These are phyloP conservation scores for Heteromurus nitidus DNA, from an alignment of 2,888 invertebrate species.

Conservation along the genomic window DNA sequence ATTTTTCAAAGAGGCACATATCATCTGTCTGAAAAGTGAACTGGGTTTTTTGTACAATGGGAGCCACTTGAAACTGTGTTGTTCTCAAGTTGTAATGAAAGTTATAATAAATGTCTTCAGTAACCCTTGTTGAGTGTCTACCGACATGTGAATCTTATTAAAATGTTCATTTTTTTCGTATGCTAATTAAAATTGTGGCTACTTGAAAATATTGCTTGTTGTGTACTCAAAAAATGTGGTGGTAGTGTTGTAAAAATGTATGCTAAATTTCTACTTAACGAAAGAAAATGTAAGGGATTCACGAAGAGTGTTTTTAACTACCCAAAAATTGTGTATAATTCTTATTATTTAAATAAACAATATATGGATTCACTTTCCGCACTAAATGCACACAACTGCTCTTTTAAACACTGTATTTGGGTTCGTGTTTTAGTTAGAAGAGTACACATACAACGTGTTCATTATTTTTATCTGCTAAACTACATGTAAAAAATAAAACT, in stretches of 20 bases:
- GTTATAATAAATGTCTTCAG: not conserved
- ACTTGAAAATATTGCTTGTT: too few relatives aligned
- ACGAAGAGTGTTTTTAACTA: not conserved
- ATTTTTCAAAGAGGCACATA: not conserved
- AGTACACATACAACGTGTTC: too few relatives aligned
- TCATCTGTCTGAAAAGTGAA: not conserved
- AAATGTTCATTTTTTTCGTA: not conserved
- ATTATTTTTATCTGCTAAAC: too few relatives aligned
- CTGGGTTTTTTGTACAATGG: not conserved
- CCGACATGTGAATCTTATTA: too few relatives aligned
- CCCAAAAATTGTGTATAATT: not conserved
- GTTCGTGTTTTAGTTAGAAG: too few relatives aligned
- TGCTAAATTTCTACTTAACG: not conserved
- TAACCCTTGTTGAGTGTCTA: not conserved
- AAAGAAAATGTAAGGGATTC: not conserved
- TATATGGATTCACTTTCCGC: constrained; percentile 43
- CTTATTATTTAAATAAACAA: not conserved
- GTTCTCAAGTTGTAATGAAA: not conserved
- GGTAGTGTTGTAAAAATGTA: not conserved
- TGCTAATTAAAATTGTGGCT: constrained; percentile 3
- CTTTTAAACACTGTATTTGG: too few relatives aligned
- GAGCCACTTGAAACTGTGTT: too few relatives aligned
- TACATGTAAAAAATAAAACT: too few relatives aligned
- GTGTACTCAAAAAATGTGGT: too few relatives aligned
- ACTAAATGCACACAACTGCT: constrained; percentile 18